These are phyloP conservation scores for Rhagologus leucostigma DNA, from an alignment of 2,113 vertebrate genomes.

Conservation along the genomic window DNA sequence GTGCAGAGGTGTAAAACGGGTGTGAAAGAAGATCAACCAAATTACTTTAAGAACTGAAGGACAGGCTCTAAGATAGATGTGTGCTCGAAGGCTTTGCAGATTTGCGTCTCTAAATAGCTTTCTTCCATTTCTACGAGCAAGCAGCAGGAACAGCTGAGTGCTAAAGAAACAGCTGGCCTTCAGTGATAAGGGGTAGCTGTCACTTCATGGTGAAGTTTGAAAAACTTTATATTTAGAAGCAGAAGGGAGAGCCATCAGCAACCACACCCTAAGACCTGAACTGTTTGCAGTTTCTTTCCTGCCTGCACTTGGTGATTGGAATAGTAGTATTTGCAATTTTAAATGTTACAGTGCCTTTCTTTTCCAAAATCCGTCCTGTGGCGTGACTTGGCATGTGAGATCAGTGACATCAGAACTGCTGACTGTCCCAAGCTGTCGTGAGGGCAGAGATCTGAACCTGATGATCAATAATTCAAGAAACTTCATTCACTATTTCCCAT, in stretches of 20 bases:
- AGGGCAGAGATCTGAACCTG: not conserved
- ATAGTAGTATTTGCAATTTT: not conserved
- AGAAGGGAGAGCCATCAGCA: conserved; percentile 12
- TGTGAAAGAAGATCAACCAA: not conserved
- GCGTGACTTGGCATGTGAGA: not conserved
- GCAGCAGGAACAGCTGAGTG: conserved; percentile 46
- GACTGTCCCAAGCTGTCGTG: not conserved
- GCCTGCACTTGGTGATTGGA: not conserved
- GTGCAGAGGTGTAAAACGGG: not conserved
- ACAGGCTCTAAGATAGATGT: not conserved
- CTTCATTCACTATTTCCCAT: not conserved
- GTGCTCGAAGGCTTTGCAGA: conserved; percentile 8
- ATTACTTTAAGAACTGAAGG: conserved; percentile 1
- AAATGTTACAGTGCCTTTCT: not conserved
- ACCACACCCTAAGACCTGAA: conserved; percentile 1
- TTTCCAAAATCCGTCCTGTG: not conserved
- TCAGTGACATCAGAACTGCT: not conserved
- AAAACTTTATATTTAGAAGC: conserved; percentile 46
- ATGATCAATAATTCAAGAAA: not conserved
- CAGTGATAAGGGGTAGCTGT: conserved; percentile 44
- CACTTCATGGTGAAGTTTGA: not conserved
- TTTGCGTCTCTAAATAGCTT: conserved; percentile 33
- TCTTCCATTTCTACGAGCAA: conserved; percentile 5
- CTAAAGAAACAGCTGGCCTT: conserved; percentile 45
- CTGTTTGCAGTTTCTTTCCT: not conserved